Base-by-base conservation (phyloP, 2,797 vertebrate species). In the Acipenser ruthenus region DNA sequence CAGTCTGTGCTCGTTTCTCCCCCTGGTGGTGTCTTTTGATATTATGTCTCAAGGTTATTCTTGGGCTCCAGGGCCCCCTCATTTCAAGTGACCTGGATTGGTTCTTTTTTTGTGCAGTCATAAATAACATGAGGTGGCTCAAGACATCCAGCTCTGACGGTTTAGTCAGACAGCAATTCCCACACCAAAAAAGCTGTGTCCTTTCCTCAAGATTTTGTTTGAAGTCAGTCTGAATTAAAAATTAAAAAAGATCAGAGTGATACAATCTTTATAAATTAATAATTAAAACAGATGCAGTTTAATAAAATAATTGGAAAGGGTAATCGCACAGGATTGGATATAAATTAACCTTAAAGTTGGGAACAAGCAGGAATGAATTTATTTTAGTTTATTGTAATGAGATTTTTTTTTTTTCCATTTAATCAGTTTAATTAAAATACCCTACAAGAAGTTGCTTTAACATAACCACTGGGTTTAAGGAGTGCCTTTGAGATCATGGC, bases 41-140 rank as follows among this genome's bases (percentile, higher is more conserved):
- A 37, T 37, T 37, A 37, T 37, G 37, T 37, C 37, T 37, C 37
- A 37, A 23, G 53, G 62, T 65, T 66, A n/a, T n/a, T 11, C 55
- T 58, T 58, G 55, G 55, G 11, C 12, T 7, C 37, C 12, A 15
- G 13, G 55, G 1, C 11, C 78, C 74, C 75, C 81, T 79, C 58
- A 74, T 79, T 87, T 81, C 84, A 85, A 87, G 84, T 89, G 86
- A 86, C 86, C 87, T 88, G 86, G 82, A 88, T 89, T 84, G 84
- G 83, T 84, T 83, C 77, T 78, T 79, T 82, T 83, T 79, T 80
- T 82, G 82, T 74, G 78, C 83, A 79, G 81, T 84, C 84, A 86
- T 79, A 79, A 86, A 86, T 58, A 85, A 77, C 52, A 66, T 65
- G 73, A 76, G 74, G 77, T 70, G 83, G 81, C 84, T 80, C 69